Percentiles rank a stretch among this genome's conserved stretches.
Evolutionary conservation across 1,140 invertebrate species (phyloP).

Genomic region (Cyrtorhinus lividipennis): DNA sequence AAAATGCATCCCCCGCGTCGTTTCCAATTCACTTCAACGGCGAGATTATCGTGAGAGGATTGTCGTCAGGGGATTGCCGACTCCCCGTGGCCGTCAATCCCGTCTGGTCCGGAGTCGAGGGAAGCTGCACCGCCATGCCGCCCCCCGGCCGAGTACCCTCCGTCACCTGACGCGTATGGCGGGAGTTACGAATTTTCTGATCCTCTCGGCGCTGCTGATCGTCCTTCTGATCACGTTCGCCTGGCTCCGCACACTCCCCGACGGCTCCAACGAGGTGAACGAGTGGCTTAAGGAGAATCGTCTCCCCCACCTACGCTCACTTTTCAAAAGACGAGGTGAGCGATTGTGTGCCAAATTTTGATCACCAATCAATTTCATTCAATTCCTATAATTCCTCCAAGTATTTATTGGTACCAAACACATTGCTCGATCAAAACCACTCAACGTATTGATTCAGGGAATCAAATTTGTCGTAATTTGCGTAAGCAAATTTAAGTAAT

Average conservation of each 20-base stretch:
- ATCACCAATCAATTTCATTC: background rate
- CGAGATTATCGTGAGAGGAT: too few relatives aligned
- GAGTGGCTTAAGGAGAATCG: conserved; percentile 55
- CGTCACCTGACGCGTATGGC: conserved; percentile 1
- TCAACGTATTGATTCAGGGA: background rate
- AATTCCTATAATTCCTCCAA: conserved; percentile 2
- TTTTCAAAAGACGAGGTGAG: conserved; percentile 56
- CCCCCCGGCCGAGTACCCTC: background rate
- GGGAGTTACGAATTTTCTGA: conserved; percentile 9
- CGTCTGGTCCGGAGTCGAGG: background rate
- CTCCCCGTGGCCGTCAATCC: background rate
- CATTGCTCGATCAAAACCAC: background rate
- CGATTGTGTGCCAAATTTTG: too few relatives aligned
- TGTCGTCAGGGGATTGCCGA: too few relatives aligned
- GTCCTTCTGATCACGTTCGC: background rate
- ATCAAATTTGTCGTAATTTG: background rate
- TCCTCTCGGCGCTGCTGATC: background rate
- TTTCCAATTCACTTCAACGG: too few relatives aligned
- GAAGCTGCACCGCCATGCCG: background rate
- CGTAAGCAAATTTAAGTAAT: too few relatives aligned
- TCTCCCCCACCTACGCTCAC: conserved; percentile 44
- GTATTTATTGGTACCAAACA: background rate
- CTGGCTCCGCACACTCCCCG: conserved; percentile 18
- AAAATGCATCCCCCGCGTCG: too few relatives aligned
- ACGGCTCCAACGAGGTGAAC: conserved; percentile 44